phyloP scores from a whole-genome alignment of 1,140 invertebrate genomes.

The Brachionus sp. region DNA sequence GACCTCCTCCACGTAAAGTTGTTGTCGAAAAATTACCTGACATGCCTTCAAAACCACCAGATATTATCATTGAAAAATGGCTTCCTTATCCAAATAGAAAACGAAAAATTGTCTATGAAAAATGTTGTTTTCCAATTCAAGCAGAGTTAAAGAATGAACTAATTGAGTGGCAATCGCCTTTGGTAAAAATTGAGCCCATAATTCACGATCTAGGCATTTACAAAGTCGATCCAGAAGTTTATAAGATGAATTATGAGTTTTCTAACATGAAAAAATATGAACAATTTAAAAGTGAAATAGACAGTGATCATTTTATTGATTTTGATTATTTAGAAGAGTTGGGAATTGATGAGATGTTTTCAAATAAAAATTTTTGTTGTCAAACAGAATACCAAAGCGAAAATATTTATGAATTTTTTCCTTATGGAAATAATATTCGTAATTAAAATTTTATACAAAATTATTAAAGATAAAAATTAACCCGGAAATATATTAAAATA shows the following conservation, averaged over 20 bases:
- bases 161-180: slow-evolving; percentile 26
- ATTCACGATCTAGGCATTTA: neutral
- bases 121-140: neutral
- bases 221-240: neutral
- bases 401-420: neutral
- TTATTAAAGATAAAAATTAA: neutral
- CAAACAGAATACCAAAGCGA: neutral
- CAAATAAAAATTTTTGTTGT: neutral
- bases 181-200: neutral
- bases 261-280: neutral
- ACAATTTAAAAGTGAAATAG: neutral
- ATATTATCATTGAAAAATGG: slow-evolving; percentile 44
- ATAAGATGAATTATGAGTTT: neutral
- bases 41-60: slow-evolving; percentile 29
- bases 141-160: neutral
- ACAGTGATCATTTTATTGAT: neutral
- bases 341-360: neutral
- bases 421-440: neutral
- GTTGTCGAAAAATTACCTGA: slow-evolving; percentile 37
- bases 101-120: slow-evolving; percentile 32
- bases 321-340: neutral
- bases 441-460: neutral
- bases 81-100: slow-evolving; percentile 35
- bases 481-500: too few relatives aligned
- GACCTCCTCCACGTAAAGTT: slow-evolving; percentile 14